Percentiles rank a stretch among this genome's conserved stretches.
Conservation (phyloP, 2,113 vertebrate species). For the Redunca redunca region DNA sequence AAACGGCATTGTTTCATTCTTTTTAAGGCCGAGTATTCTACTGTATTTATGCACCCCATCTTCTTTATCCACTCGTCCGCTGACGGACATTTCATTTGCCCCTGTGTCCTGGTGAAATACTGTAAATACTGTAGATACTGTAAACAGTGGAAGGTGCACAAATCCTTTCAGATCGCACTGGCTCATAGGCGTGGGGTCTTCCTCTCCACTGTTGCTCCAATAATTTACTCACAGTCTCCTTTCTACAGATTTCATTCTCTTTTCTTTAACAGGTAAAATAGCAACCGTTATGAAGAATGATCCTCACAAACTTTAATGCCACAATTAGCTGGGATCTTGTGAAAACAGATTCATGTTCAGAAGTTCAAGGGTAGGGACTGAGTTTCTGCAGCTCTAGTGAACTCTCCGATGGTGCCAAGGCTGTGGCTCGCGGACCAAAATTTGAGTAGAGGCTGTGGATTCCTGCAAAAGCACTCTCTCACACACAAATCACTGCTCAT, state of each 20-base stretch:
- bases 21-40: not conserved
- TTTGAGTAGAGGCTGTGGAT: not conserved
- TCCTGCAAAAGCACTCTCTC: not conserved
- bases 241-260: not conserved
- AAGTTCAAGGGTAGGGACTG: not conserved
- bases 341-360: not conserved
- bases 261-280: not conserved
- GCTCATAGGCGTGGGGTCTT: not conserved
- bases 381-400: not conserved
- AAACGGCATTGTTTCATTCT: fast-evolving
- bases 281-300: not conserved
- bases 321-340: not conserved
- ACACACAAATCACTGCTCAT: not conserved
- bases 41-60: fast-evolving
- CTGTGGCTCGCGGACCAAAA: not conserved
- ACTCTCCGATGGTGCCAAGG: not conserved
- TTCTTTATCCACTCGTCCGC: not conserved
- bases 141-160: not conserved
- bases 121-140: not conserved
- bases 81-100: not conserved
- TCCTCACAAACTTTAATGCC: not conserved
- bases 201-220: not conserved
- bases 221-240: not conserved
- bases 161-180: not conserved
- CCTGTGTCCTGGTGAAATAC: not conserved